Base-by-base conservation (phyloP, 2,113 vertebrate species). In the Neotoma lepida region DNA sequence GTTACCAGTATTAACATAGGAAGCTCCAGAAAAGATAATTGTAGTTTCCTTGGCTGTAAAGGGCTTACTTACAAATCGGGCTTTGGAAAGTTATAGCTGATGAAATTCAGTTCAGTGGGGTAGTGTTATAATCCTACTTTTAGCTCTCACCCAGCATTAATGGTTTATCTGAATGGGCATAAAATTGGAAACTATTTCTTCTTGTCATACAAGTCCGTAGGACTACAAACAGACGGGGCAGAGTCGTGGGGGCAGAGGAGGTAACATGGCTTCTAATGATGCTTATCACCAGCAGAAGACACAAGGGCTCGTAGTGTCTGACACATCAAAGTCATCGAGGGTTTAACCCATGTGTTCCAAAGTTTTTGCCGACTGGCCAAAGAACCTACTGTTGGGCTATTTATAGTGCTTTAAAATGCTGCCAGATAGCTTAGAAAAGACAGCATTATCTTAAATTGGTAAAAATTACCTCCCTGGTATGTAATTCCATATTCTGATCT, bases 1-100 rank as follows among this genome's bases (percentile, higher is more conserved):
- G 98, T 98, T 98, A 98, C 98, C 98, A 98, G 97, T 98, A 98
- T 98, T 98, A 99, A 98, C 98, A 99, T 98, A 98, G 98, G 98
- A 98, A 98, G 98, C 98, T 97, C 97, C 97, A 96, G 98, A 98
- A 98, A 98, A 98, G 98, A 98, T 98, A 98, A 98, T 98, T 98
- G 98, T 98, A 98, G 98, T 98, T 98, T 98, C 97, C 97, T 98
- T 98, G 95, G 98, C 98, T 98, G 97, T 98, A 98, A 98, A 98
- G 97, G 98, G 98, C 98, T 98, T 98, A 98, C 98, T 99, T 98
- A 98, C 98, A 99, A 98, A 98, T 98, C 98, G 98, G 98, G 98
- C 98, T 98, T 98, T 98, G 98, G 98, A 98, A 98, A 98, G 98
- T 98, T 99, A 98, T 98, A 98, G 98, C 98, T 98, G 98, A 98